A percentile compares a stretch with the other conserved stretches of the same genome.
Evolutionary conservation across 1,140 invertebrate genomes (phyloP).

Genomic region (Vollenhovia emeryi): DNA sequence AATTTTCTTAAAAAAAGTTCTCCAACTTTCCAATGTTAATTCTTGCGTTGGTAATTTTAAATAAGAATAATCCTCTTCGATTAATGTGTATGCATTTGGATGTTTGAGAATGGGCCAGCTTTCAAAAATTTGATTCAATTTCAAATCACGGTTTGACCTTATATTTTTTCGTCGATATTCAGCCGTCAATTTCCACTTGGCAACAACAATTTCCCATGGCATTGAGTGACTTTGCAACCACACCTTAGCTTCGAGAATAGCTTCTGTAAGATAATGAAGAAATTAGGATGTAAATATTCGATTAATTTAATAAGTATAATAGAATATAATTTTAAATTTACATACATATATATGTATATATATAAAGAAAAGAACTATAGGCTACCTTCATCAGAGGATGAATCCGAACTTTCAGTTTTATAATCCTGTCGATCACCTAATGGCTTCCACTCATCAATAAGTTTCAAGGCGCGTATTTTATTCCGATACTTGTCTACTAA

Average conservation of each 20-base stretch:
- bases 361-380: too few species aligned
- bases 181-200: neutral
- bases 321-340: neutral
- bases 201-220: slow-evolving; percentile 18
- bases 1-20: neutral
- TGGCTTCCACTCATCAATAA: neutral
- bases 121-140: slow-evolving; percentile 10
- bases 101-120: neutral
- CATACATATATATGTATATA: too few species aligned
- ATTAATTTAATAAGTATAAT: neutral
- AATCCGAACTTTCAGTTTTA: neutral
- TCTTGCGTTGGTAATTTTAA: neutral
- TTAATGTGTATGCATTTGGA: neutral
- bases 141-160: neutral
- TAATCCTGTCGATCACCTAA: neutral
- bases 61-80: neutral
- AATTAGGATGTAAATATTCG: neutral
- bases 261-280: neutral
- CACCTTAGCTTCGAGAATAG: neutral
- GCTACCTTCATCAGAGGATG: neutral
- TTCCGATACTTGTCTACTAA: neutral
- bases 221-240: slow-evolving; percentile 7
- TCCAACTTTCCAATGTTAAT: slow-evolving; percentile 3
- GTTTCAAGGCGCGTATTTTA: neutral
- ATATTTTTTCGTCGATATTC: neutral